Base-by-base conservation (phyloP, 2,113 vertebrate species). In the Podocnemis expansa region DNA sequence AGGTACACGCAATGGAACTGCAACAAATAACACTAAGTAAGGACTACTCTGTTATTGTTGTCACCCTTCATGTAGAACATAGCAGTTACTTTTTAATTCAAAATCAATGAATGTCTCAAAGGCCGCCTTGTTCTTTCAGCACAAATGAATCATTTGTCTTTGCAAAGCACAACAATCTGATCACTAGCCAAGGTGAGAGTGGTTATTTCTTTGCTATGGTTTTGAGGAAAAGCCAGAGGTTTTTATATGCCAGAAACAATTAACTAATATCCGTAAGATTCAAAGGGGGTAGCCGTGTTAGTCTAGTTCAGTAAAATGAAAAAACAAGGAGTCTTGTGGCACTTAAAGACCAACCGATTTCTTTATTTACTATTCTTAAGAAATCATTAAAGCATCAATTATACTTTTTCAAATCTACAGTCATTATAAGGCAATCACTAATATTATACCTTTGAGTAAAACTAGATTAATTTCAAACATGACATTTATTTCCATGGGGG, bases 41-140 rank as follows among this genome's bases (percentile, higher is more conserved):
- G 97, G 96, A 96, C 94, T 96, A 96, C 96, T 97, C 95, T 95
- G 97, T 98, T 98, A 98, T 96, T 98, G 97, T 97, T 98, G 97
- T 98, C 97, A 97, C 97, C 97, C 97, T 97, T 97, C 95, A 97
- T 98, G 97, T 97, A 97, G 98, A 98, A 97, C 97, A 96, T 8
- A 97, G 96, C 96, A 95, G 97, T 98, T 98, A 98, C 91, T 98
- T 98, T 98, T 98, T 98, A 98, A 98, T 98, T 98, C 98, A 98
- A 98, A 98, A 98, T 98, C 98, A 97, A 96, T 97, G 97, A 95
- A 75, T 2, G 51, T 96, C 96, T 98, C 96, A 97, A 97, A 98
- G 97, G 96, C 97, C 96, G 96, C 85, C 92, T 84, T 95, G 91
- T 96, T 97, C 96, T 95, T 98, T 97, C 94, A 88, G 93, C 93